Percentiles rank a stretch among this genome's conserved stretches.
Evolutionary conservation across 2,113 vertebrate species (phyloP).

Genomic region (Oncorhynchus kisutch): DNA sequence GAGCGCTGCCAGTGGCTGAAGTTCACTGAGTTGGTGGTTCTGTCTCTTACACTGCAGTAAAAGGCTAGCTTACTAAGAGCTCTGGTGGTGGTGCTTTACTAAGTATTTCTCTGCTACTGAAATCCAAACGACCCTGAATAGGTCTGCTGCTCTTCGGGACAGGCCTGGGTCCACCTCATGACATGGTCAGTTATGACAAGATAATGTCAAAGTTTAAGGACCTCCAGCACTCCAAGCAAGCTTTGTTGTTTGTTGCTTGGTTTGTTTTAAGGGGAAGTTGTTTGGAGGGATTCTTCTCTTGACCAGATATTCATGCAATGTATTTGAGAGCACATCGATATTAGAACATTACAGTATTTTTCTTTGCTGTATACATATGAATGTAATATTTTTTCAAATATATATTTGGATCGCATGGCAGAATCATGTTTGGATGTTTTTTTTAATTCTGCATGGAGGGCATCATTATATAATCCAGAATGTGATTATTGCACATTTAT

Average conservation of each 20-base stretch:
- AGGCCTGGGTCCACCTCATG: constrained; percentile 41
- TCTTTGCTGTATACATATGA: too few relatives aligned
- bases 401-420: too few relatives aligned
- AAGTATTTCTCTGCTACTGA: constrained; percentile 45
- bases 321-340: background rate
- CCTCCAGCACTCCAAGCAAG: constrained; percentile 32
- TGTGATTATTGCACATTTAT: too few relatives aligned
- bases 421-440: too few relatives aligned
- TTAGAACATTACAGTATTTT: background rate
- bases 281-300: constrained; percentile 11
- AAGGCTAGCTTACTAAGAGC: constrained; percentile 26
- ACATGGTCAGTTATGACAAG: constrained; percentile 61
- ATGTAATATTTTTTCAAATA: too few relatives aligned
- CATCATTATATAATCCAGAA: too few relatives aligned
- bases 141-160: constrained; percentile 55
- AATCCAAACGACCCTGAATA: constrained; percentile 53
- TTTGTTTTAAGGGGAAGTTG: constrained; percentile 19
- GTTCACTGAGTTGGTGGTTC: constrained; percentile 43
- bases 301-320: background rate
- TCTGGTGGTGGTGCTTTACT: constrained; percentile 33
- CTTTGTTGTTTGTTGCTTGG: constrained; percentile 40
- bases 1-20: constrained; percentile 42
- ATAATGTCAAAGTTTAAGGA: constrained; percentile 55
- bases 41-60: constrained; percentile 23
- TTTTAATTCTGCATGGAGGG: too few relatives aligned